Evolutionary conservation across 2,888 invertebrate genomes (phyloP).

Genomic region (Leucoptera coffeella): DNA sequence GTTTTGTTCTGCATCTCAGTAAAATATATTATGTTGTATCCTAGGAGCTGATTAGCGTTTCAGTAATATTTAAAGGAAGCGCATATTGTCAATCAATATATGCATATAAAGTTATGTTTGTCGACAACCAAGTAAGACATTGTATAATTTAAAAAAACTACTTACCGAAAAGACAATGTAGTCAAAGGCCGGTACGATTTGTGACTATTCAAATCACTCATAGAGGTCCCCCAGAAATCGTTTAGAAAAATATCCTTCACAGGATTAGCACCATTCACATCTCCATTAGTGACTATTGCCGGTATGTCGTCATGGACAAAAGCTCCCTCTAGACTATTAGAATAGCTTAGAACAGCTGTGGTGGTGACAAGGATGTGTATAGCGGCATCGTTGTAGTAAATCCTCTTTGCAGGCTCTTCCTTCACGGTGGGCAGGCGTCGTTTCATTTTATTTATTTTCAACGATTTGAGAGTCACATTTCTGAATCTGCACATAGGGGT

Average conservation of each 20-base stretch:
- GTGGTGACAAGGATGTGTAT: slow-evolving; percentile 60
- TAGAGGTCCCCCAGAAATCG: slow-evolving; percentile 86
- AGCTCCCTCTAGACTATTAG: slow-evolving; percentile 71
- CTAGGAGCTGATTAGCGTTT: no score
- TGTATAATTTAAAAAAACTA: slow-evolving; percentile 6
- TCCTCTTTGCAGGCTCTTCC: slow-evolving; percentile 25
- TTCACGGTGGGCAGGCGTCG: slow-evolving; percentile 32
- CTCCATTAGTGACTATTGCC: slow-evolving; percentile 74
- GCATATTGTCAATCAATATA: no score
- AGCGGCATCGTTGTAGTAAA: slow-evolving; percentile 39
- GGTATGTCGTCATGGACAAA: slow-evolving; percentile 87
- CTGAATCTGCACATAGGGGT: slow-evolving; percentile 44
- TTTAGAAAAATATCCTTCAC: slow-evolving; percentile 62
- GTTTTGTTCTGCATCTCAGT: no score
- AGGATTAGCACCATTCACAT: slow-evolving; percentile 65
- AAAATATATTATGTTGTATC: no score
- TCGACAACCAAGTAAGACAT: no score
- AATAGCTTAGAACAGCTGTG: slow-evolving; percentile 64
- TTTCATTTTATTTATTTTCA: slow-evolving; percentile 43
- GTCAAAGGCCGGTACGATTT: slow-evolving; percentile 84
- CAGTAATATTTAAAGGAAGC: no score
- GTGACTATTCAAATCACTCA: slow-evolving; percentile 74
- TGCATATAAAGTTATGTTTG: no score
- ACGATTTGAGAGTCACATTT: slow-evolving; percentile 24
- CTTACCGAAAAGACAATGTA: slow-evolving; percentile 79